Evolutionary conservation across 2,888 invertebrate species (phyloP).

Genomic region (Platerodrilus igneus): DNA sequence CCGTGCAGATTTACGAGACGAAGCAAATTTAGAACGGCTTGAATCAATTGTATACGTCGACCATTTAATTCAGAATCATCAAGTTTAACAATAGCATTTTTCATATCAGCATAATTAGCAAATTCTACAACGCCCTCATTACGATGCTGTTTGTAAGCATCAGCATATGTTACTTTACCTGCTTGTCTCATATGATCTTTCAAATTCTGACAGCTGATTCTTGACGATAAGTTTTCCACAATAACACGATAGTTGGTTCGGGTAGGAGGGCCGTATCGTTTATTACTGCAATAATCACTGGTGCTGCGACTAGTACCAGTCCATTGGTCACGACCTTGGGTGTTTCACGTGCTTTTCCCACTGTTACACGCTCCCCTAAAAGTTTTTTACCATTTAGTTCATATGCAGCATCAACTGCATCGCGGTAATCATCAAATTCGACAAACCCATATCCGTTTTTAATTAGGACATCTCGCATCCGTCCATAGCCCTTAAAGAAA

Average conservation of each 20-base stretch:
- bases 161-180: slow-evolving; percentile 98
- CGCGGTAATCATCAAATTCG: slow-evolving; percentile 96
- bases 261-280: slow-evolving; percentile 95
- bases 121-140: slow-evolving; percentile 98
- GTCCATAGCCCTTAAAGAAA: slow-evolving; percentile 76
- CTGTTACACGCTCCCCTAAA: slow-evolving; percentile 79
- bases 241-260: slow-evolving; percentile 95
- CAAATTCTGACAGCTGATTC: slow-evolving; percentile 99
- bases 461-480: slow-evolving; percentile 70
- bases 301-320: too few species aligned
- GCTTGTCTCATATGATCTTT: slow-evolving; percentile 99
- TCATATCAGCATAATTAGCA: slow-evolving; percentile 90
- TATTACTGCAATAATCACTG: slow-evolving; percentile 40
- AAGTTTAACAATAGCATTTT: slow-evolving; percentile 92
- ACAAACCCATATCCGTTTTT: slow-evolving; percentile 85
- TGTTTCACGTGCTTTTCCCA: slow-evolving; percentile 67
- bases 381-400: slow-evolving; percentile 97
- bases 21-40: slow-evolving; percentile 57
- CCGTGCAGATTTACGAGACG: too few species aligned
- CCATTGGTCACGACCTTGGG: slow-evolving; percentile 60
- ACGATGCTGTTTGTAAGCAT: slow-evolving; percentile 90
- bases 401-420: slow-evolving; percentile 98
- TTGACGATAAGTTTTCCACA: slow-evolving; percentile 96
- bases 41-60: slow-evolving; percentile 83
- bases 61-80: slow-evolving; percentile 97